Evolutionary conservation across 2,888 invertebrate species (phyloP).

Genomic region (Drosophila quinaria): DNA sequence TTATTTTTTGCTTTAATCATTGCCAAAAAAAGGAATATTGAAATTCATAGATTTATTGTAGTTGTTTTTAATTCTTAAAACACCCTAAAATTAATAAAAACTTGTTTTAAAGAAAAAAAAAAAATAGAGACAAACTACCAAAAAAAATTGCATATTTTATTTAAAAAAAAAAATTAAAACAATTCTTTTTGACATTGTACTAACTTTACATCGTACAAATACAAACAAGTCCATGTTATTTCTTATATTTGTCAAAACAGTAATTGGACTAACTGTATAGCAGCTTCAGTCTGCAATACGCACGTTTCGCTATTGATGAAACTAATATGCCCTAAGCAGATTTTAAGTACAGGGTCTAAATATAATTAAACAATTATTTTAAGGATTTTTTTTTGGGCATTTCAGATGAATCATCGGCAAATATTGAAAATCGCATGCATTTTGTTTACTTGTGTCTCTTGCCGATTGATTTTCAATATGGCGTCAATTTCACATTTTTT

Average conservation of each 20-base stretch:
- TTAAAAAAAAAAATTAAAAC: too few species aligned
- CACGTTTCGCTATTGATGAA: background rate
- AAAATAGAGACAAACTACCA: too few species aligned
- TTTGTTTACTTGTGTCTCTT: conserved; percentile 17
- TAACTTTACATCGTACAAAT: too few species aligned
- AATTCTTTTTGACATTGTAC: too few species aligned
- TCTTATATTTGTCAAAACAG: background rate
- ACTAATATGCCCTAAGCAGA: background rate
- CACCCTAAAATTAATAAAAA: too few species aligned
- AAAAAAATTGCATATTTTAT: too few species aligned
- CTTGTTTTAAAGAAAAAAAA: too few species aligned
- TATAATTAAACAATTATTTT: background rate
- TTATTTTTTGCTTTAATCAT: too few species aligned
- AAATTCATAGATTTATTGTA: too few species aligned
- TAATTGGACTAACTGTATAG: background rate
- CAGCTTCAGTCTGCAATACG: background rate
- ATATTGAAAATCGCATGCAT: conserved; percentile 11
- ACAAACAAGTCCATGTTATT: too few species aligned
- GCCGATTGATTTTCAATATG: conserved; percentile 68
- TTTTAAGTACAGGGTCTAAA: background rate
- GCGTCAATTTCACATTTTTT: conserved; percentile 56
- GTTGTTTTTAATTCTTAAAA: too few species aligned
- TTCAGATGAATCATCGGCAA: conserved; percentile 5
- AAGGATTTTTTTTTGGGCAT: background rate
- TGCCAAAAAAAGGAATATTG: too few species aligned